Conservation (phyloP, 2,113 vertebrate genomes). For the Podocnemis expansa region DNA sequence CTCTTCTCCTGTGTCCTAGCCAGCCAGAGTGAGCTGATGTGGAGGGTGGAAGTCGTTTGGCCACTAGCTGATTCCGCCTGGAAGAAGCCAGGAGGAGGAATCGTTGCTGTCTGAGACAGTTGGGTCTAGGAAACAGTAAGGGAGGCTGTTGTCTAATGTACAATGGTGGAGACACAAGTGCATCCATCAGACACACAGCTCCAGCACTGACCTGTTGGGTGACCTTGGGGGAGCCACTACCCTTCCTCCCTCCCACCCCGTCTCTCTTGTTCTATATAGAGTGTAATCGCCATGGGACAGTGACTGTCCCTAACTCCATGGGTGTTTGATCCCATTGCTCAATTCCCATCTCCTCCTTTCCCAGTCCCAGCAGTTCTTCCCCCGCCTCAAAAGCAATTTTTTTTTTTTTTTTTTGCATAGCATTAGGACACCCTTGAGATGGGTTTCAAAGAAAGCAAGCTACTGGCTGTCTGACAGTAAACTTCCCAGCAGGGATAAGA, state of each 20-base stretch:
- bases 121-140: neutral
- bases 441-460: neutral
- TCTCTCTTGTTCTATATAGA: neutral
- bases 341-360: neutral
- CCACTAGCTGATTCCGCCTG: rapidly evolving
- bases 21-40: rapidly evolving
- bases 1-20: rapidly evolving
- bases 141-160: neutral
- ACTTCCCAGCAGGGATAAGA: neutral
- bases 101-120: neutral
- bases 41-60: neutral
- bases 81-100: too few species aligned
- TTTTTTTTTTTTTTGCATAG: neutral
- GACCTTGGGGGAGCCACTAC: neutral
- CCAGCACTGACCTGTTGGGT: neutral
- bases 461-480: neutral
- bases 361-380: neutral
- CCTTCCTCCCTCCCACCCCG: neutral
- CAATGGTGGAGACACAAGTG: neutral
- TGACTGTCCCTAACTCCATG: neutral
- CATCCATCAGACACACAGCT: neutral
- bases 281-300: neutral
- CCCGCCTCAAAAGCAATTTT: neutral
- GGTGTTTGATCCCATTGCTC: rapidly evolving
- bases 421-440: neutral